Percentiles rank a stretch among this genome's conserved stretches.
Conservation (phyloP, 2,797 vertebrate genomes). For the Rhinichthys osculus region DNA sequence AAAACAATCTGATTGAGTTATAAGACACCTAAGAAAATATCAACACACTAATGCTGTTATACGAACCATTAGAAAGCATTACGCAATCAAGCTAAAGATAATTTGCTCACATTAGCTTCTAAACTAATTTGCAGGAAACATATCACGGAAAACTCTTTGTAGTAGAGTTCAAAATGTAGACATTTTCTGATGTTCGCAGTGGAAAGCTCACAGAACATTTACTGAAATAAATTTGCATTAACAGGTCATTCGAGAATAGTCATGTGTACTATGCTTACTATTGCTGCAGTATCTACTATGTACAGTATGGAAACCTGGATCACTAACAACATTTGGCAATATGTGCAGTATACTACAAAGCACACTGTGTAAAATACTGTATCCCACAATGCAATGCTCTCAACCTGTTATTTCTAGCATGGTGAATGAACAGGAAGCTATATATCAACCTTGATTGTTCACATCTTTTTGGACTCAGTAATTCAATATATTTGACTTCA, state of each 20-base stretch:
- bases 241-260: not conserved
- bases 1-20: slow-evolving; percentile 19
- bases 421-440: not conserved
- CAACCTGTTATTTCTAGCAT: not conserved
- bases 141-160: not conserved
- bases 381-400: not conserved
- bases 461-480: not conserved
- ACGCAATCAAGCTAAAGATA: slow-evolving; percentile 5
- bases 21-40: slow-evolving; percentile 26
- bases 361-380: not conserved
- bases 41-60: slow-evolving; percentile 30
- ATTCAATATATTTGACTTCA: too few species aligned
- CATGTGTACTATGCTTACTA: not conserved
- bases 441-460: not conserved
- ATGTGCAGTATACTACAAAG: not conserved
- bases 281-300: not conserved
- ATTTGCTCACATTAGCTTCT: not conserved
- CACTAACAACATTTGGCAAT: not conserved
- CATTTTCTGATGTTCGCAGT: not conserved
- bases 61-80: slow-evolving; percentile 15
- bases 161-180: not conserved
- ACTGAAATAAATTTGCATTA: not conserved
- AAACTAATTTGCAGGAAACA: not conserved
- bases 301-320: not conserved
- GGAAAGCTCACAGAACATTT: not conserved